These are phyloP conservation scores for Marronus borbonicus DNA, from an alignment of 2,888 invertebrate genomes.

Conservation along the genomic window DNA sequence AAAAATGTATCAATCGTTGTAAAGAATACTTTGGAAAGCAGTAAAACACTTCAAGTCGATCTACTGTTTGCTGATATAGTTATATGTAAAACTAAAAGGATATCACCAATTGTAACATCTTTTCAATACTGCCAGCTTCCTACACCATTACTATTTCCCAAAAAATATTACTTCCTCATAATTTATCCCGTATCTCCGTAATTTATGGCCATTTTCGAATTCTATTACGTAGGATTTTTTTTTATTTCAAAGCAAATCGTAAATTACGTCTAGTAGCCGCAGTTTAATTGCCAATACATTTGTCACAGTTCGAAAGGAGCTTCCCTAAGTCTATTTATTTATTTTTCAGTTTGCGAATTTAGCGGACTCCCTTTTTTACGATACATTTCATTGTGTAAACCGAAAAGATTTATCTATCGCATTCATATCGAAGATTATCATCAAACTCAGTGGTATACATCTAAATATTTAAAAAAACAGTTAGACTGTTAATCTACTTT, in stretches of 20 bases:
- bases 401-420: neutral
- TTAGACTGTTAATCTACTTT: neutral
- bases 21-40: too few relatives aligned
- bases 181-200: neutral
- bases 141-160: too few relatives aligned
- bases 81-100: too few relatives aligned
- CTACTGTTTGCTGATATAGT: too few relatives aligned
- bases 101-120: too few relatives aligned
- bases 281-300: slow-evolving; percentile 26
- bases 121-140: too few relatives aligned
- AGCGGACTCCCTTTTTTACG: slow-evolving; percentile 10
- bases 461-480: slow-evolving; percentile 32
- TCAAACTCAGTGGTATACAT: neutral
- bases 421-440: slow-evolving; percentile 3
- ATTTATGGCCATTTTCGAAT: slow-evolving; percentile 4
- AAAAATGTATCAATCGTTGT: too few relatives aligned
- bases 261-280: slow-evolving; percentile 9
- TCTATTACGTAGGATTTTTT: neutral
- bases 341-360: slow-evolving; percentile 1
- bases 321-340: slow-evolving; percentile 23
- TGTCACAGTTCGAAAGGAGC: neutral
- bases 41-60: too few relatives aligned
- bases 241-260: slow-evolving; percentile 1
- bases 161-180: neutral
- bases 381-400: slow-evolving; percentile 19